Conservation (phyloP, 2,888 invertebrate species). For the Macaria notata region DNA sequence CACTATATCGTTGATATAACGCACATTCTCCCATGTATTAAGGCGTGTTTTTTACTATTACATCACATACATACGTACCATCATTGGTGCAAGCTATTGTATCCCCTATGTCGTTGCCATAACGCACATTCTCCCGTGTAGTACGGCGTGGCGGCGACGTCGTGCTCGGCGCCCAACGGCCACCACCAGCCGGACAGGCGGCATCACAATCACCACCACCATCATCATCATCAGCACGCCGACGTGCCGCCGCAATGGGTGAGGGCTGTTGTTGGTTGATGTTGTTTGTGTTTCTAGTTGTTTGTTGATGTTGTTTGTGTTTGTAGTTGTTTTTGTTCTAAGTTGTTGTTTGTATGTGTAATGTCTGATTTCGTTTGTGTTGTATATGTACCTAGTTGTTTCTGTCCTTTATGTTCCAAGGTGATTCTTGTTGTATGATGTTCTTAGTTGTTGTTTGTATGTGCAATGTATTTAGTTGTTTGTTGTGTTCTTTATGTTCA, state of each 20-base stretch:
- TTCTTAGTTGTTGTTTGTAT: too few relatives aligned
- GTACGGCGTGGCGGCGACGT: constrained; percentile 80
- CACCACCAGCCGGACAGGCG: constrained; percentile 74
- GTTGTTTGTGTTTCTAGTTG: constrained; percentile 14
- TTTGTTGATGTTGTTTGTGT: constrained; percentile 1
- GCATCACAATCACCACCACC: constrained; percentile 65
- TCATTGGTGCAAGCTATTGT: neutral
- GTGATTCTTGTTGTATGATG: too few relatives aligned
- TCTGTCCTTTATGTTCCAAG: too few relatives aligned
- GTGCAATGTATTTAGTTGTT: too few relatives aligned
- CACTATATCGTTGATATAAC: too few relatives aligned
- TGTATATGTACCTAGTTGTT: too few relatives aligned
- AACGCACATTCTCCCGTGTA: constrained; percentile 43
- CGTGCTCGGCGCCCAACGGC: constrained; percentile 74
- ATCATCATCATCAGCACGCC: constrained; percentile 75
- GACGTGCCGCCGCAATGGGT: constrained; percentile 76
- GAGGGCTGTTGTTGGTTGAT: constrained; percentile 31
- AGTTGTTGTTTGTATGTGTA: too few relatives aligned
- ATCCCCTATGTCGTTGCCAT: constrained; percentile 4
- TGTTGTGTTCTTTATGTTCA: too few relatives aligned
- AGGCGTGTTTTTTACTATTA: too few relatives aligned
- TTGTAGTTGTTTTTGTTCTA: neutral
- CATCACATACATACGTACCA: too few relatives aligned
- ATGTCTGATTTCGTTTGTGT: too few relatives aligned
- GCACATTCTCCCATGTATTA: too few relatives aligned